phyloP scores from a whole-genome alignment of 2,888 invertebrate genomes.

The Trissolcus japonicus region DNA sequence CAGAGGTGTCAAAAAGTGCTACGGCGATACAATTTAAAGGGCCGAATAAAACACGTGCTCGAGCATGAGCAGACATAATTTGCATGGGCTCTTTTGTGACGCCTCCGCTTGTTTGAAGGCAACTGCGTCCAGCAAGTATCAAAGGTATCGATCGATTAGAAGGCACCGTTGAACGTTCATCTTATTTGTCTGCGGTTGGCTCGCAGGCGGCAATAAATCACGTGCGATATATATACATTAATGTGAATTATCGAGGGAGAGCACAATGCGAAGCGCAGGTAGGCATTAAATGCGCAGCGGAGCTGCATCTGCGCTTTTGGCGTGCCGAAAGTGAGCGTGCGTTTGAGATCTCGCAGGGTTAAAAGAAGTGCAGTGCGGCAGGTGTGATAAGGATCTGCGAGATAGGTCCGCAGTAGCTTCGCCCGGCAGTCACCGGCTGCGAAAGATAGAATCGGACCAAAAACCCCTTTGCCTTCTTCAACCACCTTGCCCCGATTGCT shows the following conservation, averaged over 20 bases:
- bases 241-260: slow-evolving; percentile 49
- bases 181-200: slow-evolving; percentile 39
- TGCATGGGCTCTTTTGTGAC: slow-evolving; percentile 38
- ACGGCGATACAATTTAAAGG: slow-evolving; percentile 15
- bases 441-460: slow-evolving; percentile 56
- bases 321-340: slow-evolving; percentile 50
- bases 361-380: slow-evolving; percentile 50
- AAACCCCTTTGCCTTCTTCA: slow-evolving; percentile 47
- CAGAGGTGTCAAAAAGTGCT: neutral
- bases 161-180: slow-evolving; percentile 35
- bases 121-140: slow-evolving; percentile 28
- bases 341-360: slow-evolving; percentile 34
- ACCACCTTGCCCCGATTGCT: slow-evolving; percentile 55
- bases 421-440: slow-evolving; percentile 55
- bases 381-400: slow-evolving; percentile 49
- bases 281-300: slow-evolving; percentile 56
- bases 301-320: slow-evolving; percentile 48
- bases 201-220: slow-evolving; percentile 53
- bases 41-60: slow-evolving; percentile 29
- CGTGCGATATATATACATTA: slow-evolving; percentile 51
- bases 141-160: slow-evolving; percentile 37
- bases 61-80: slow-evolving; percentile 24
- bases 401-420: slow-evolving; percentile 33
- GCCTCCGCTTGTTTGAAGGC: slow-evolving; percentile 15
- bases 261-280: slow-evolving; percentile 49